phyloP scores from a whole-genome alignment of 1,140 invertebrate species.

The Diprion similis region DNA sequence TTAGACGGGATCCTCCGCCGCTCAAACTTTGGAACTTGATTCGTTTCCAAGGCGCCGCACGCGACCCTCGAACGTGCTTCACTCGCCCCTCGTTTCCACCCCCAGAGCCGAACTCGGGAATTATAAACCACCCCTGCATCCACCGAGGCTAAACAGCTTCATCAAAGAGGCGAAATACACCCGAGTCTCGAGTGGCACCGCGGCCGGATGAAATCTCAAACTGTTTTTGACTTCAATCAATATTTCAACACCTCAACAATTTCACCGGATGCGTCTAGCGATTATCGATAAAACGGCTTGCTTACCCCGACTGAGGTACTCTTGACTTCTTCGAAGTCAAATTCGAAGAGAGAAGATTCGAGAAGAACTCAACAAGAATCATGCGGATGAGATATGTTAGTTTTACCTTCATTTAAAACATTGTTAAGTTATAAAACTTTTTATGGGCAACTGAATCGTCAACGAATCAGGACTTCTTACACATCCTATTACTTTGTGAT shows the following conservation, averaged over 20 bases:
- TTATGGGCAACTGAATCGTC: too few species aligned
- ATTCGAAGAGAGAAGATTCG: too few species aligned
- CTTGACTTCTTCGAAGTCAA: too few species aligned
- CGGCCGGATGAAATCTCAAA: not conserved
- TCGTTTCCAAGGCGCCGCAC: not conserved
- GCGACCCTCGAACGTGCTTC: not conserved
- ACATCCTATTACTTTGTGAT: too few species aligned
- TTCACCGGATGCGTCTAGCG: not conserved
- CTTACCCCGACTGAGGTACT: not conserved
- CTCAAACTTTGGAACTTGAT: not conserved
- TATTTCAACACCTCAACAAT: too few species aligned
- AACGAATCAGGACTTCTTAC: too few species aligned
- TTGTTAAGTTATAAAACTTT: too few species aligned
- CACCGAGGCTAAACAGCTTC: not conserved
- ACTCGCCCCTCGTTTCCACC: not conserved
- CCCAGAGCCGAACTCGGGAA: not conserved
- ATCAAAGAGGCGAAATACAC: not conserved
- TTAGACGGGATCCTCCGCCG: not conserved
- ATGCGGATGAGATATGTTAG: too few species aligned
- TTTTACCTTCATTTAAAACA: too few species aligned
- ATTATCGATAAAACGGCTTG: not conserved
- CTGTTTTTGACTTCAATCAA: too few species aligned
- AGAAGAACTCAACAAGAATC: too few species aligned
- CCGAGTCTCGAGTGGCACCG: not conserved
- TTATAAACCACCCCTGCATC: conserved; percentile 3